Evolutionary conservation across 2,888 invertebrate genomes (phyloP), one percentile per base, ranked within the genome.

Genomic region (Pachymerium ferrugineum): DNA sequence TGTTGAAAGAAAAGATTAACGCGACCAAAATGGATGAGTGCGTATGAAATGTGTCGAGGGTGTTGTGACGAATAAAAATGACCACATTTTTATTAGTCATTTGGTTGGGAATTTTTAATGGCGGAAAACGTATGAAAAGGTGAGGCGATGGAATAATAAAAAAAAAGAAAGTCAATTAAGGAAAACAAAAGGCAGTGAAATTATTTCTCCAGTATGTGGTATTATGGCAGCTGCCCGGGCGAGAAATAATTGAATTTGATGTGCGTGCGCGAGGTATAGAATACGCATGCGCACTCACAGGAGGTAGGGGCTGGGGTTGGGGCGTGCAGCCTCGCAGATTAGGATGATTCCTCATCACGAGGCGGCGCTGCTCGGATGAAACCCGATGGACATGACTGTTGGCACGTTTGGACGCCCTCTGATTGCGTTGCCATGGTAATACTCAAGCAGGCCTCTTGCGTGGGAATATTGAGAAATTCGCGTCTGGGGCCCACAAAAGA

Each of bases 1-100:
- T 47, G 47, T 47, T 47, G 47, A 47, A 47, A 47, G 47, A 47
- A 47, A 47, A 47, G 47, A 47, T 47, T 47, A 47, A 47, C 47
- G 47, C 47, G 47, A 47, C 47, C 47, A 47, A 47, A 47, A 47
- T 47, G 47, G 47, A 47, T 47, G 47, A 47, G 47, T 22, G 47
- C 47, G 47, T 47, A 22, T 47, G 19, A 16, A 47, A 22, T 47
- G 47, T 47, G 47, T 16, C 19, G 8, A 6, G 47, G 16, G 47
- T 47, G 47, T 22, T 47, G 47, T 47, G 47, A 47, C 47, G 47
- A 47, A 47, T 47, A 47, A 47, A 47, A 47, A 47, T 47, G 47
- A 47, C 47, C 47, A 16, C 19, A 47, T 16, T 47, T 47, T 47
- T 47, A 47, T 6, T 47, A 47, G 16, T 47, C 47, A 16, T 47